Evolutionary conservation across 2,888 invertebrate genomes (phyloP).

Genomic region (Thereva nobilitata): DNA sequence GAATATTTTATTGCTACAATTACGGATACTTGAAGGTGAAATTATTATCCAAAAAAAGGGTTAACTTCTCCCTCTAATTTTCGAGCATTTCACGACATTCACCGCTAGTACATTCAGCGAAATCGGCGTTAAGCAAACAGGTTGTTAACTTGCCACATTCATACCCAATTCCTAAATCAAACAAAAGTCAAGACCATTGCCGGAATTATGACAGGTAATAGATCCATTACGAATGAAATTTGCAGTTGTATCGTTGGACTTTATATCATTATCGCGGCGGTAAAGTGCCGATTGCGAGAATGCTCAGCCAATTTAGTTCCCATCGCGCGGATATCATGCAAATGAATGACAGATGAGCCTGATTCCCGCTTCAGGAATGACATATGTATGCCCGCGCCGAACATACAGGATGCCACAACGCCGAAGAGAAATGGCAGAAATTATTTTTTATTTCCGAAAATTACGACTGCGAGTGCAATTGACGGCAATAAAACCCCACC

Average conservation of each 20-base stretch:
- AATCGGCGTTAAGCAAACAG: not conserved
- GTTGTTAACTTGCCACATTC: not conserved
- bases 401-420: conserved; percentile 2
- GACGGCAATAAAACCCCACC: conserved; percentile 22
- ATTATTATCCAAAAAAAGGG: too few relatives aligned
- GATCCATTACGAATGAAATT: conserved; percentile 13
- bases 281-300: conserved; percentile 20
- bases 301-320: conserved; percentile 21
- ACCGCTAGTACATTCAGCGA: too few relatives aligned
- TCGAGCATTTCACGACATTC: too few relatives aligned
- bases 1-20: too few relatives aligned
- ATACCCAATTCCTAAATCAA: not conserved
- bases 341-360: conserved; percentile 17
- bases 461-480: conserved; percentile 27
- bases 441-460: conserved; percentile 34
- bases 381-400: not conserved
- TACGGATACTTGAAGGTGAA: too few relatives aligned
- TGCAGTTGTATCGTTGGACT: conserved; percentile 3
- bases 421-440: conserved; percentile 28
- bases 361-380: not conserved
- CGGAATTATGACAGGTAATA: not conserved
- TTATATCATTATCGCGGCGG: conserved; percentile 7
- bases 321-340: conserved; percentile 23
- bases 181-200: not conserved
- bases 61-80: too few relatives aligned